A percentile compares a stretch with the other conserved stretches of the same genome.
Evolutionary conservation across 1,140 invertebrate genomes (phyloP).

Genomic region (Drosophila aff.): DNA sequence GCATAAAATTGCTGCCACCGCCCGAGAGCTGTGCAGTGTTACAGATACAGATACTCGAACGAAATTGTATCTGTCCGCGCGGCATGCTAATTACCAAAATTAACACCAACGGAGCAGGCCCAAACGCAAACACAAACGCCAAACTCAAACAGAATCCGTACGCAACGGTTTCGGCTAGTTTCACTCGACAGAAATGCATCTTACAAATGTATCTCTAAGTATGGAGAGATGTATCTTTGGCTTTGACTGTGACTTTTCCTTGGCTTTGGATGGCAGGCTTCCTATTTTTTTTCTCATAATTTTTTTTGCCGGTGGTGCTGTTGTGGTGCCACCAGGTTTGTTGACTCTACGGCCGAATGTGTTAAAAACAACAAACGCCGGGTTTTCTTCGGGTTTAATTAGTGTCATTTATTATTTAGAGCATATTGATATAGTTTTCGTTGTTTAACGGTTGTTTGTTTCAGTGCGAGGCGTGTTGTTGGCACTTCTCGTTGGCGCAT

Average conservation of each 20-base stretch:
- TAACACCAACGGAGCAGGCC: slow-evolving; percentile 68
- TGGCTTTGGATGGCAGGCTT: slow-evolving; percentile 35
- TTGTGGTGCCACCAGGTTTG: slow-evolving; percentile 26
- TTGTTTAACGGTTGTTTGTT: slow-evolving; percentile 82
- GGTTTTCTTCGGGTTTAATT: slow-evolving; percentile 82
- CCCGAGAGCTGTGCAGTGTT: slow-evolving; percentile 53
- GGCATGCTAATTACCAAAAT: slow-evolving; percentile 82
- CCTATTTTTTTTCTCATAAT: slow-evolving; percentile 21
- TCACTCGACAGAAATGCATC: slow-evolving; percentile 67
- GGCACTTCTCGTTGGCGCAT: slow-evolving; percentile 59
- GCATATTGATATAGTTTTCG: slow-evolving; percentile 83
- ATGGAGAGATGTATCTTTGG: slow-evolving; percentile 14
- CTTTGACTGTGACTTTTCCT: slow-evolving; percentile 52
- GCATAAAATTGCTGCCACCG: slow-evolving; percentile 72
- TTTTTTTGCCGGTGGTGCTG: slow-evolving; percentile 21
- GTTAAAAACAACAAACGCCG: slow-evolving; percentile 69
- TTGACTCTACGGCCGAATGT: slow-evolving; percentile 61
- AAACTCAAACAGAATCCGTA: slow-evolving; percentile 35
- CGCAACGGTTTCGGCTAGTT: slow-evolving; percentile 74
- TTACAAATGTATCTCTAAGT: slow-evolving; percentile 27
- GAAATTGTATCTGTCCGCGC: slow-evolving; percentile 69
- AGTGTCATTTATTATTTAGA: slow-evolving; percentile 85
- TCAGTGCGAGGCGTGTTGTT: slow-evolving; percentile 58
- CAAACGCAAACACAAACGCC: slow-evolving; percentile 20
- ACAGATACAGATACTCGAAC: slow-evolving; percentile 66